Evolutionary conservation across 2,113 vertebrate species (phyloP).

Genomic region (Pitta sordida): DNA sequence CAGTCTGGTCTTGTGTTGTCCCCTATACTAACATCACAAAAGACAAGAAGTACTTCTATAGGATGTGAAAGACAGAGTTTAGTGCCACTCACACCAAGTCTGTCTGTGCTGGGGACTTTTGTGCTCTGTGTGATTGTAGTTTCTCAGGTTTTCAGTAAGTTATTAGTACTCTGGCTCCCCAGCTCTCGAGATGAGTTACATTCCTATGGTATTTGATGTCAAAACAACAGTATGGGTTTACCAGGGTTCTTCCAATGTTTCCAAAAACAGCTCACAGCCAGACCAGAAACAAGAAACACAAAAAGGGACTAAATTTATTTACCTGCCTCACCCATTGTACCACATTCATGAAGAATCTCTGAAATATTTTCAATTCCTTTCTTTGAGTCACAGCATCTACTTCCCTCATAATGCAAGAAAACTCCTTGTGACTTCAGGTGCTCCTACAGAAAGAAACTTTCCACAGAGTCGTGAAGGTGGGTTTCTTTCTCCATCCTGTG

Average conservation of each 20-base stretch:
- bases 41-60: background rate
- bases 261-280: background rate
- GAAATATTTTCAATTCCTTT: background rate
- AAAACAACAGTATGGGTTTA: background rate
- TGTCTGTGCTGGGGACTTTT: background rate
- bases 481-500: background rate
- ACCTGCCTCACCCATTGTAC: rapidly evolving
- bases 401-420: background rate
- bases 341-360: background rate
- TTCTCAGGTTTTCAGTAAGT: background rate
- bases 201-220: background rate
- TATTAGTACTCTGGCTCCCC: background rate
- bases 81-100: background rate
- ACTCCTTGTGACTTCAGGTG: background rate
- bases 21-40: background rate
- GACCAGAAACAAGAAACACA: background rate
- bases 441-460: background rate
- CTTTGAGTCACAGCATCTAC: background rate
- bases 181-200: background rate
- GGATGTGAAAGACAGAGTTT: background rate
- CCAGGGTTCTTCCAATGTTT: background rate
- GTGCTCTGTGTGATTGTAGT: background rate
- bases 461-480: background rate
- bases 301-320: rapidly evolving
- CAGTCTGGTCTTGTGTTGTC: background rate